Evolutionary conservation across 2,113 vertebrate genomes (phyloP).

Genomic region (Otis tarda): DNA sequence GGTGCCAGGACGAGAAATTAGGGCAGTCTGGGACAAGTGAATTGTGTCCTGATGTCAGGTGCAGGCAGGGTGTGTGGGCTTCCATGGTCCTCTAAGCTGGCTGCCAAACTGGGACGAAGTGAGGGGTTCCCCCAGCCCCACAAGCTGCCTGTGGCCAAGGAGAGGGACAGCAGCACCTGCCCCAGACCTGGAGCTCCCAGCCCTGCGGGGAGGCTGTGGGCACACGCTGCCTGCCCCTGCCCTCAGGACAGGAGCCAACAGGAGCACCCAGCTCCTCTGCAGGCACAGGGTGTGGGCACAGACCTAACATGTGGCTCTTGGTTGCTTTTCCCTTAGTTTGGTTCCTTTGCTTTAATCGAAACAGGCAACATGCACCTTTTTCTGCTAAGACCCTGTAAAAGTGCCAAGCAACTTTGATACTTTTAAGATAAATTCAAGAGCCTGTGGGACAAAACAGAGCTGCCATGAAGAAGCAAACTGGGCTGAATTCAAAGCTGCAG

Average conservation of each 20-base stretch:
- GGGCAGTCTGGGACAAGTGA: neutral
- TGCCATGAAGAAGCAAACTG: neutral
- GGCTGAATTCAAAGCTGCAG: neutral
- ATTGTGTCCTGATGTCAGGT: rapidly evolving
- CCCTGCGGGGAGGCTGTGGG: rapidly evolving
- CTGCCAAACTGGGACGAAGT: neutral
- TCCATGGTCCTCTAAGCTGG: neutral
- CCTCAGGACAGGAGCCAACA: neutral
- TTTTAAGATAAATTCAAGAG: neutral
- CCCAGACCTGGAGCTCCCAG: neutral
- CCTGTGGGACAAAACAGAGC: neutral
- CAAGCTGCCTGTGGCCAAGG: neutral
- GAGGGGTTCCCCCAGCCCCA: neutral
- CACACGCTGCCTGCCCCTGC: neutral
- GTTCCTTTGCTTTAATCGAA: neutral
- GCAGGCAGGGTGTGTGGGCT: too few species aligned
- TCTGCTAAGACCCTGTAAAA: neutral
- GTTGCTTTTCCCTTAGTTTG: neutral
- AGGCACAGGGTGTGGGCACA: neutral
- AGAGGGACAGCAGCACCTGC: neutral
- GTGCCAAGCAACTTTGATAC: neutral
- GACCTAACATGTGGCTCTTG: rapidly evolving
- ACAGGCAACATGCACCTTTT: neutral
- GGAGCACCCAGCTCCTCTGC: neutral
- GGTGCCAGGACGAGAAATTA: neutral